phyloP scores from a whole-genome alignment of 2,888 invertebrate species.

The Epistrophella euchroma region DNA sequence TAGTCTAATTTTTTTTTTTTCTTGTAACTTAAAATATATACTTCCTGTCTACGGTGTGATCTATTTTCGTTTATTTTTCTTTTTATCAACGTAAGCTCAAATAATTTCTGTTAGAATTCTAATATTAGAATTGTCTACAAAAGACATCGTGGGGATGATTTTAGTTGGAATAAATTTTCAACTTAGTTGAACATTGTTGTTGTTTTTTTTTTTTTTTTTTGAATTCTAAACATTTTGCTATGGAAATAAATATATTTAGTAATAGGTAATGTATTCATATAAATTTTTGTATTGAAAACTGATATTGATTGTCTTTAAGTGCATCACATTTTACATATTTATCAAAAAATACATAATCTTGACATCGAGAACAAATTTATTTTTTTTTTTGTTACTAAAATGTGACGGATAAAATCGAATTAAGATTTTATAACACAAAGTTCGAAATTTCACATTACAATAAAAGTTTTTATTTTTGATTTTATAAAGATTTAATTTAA shows the following conservation, averaged over 20 bases:
- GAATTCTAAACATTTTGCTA: background rate
- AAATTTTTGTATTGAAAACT: no score
- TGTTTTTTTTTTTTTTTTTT: background rate
- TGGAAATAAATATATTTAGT: background rate
- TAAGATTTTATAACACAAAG: no score
- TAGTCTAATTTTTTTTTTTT: conserved; percentile 13
- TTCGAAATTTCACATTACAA: no score
- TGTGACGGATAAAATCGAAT: no score
- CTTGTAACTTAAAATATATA: conserved; percentile 6
- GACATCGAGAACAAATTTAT: no score
- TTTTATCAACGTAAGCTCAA: conserved; percentile 4
- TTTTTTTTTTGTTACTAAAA: no score
- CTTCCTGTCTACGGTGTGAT: conserved; percentile 14
- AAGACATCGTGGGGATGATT: background rate
- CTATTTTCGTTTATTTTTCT: background rate
- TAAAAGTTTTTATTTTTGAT: no score
- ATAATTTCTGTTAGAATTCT: conserved; percentile 1
- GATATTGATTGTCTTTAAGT: no score
- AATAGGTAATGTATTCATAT: background rate
- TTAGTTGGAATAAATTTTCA: background rate
- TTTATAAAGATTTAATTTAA: no score
- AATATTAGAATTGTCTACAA: conserved; percentile 12
- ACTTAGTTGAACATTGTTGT: background rate
- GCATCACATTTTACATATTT: no score
- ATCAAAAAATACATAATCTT: no score